Evolutionary conservation across 2,888 invertebrate species (phyloP), one percentile per base, ranked within the genome.

Genomic region (Luperina nickerlii): DNA sequence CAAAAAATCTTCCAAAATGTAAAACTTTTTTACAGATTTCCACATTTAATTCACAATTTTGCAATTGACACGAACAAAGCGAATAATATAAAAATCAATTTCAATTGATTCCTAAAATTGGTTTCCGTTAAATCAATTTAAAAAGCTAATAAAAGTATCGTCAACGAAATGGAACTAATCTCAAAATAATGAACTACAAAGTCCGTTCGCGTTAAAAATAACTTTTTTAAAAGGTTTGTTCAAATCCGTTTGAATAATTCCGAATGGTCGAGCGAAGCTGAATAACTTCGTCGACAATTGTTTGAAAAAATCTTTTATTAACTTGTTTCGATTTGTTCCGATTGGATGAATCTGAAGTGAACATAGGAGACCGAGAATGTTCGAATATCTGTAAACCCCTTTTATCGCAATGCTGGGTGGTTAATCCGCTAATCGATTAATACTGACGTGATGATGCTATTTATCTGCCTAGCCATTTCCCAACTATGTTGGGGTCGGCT

Each of bases 121-220:
- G 20, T 68, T 76, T 71, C 57, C 3, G 15, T 60, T 65, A 79
- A 83, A 45, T 83, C 60, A 79, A 67, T 74, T 78, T 11, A 75
- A 75, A 75, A 54, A 80, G 77, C 48, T 48, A 48, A 48, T 72
- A 74, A 85, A 77, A 24, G 42, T 76, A 63, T 38, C 24, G 79
- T 11, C 57, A 79, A 78, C 75, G 73, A 62, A 85, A 85, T n/a
- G 76, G 81, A 77, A 85, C 60, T 79, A 82, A 85, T 83, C 75
- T 48, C 62, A 13, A 70, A 85, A 85, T 85, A 82, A 85, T 86
- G 79, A 79, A 79, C 72, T 74, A 32, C 45, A 74, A 68, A 80
- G 38, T 69, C 63, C 8, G 32, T 63, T 51, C 18, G 48, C 27
- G 62, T 45, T 75, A 65, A 80, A 83, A 81, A 73, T 70, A 75